Evolutionary conservation across 2,113 vertebrate genomes (phyloP), one percentile per base, ranked within the genome.

Genomic region (Alligator sinensis): DNA sequence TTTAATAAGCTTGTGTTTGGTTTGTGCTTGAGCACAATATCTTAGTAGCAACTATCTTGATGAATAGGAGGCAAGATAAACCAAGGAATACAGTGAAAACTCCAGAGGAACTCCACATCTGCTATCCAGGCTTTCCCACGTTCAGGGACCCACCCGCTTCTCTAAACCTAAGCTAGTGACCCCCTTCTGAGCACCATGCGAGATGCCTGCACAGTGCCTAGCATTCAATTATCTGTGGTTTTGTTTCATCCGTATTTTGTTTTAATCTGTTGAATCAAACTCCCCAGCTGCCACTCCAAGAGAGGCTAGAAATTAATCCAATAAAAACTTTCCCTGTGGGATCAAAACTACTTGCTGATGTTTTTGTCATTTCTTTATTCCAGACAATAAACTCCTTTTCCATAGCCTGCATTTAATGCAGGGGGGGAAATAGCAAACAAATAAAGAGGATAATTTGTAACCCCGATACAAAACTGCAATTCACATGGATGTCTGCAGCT

Each of bases 271-370:
- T 72, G 91, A 96, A 94, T 96, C 92, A 95, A 96, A 97, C 93
- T 92, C 90, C 92, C 96, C 96, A 96, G 91, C 95, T 96, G 96
- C 95, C 96, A 82, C 94, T 94, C 85, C 0, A 57, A 82, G 86
- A 97, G 87, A 95, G 84, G 92, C 90, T 95, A 95, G 95, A 96
- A 96, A 97, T 96, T 95, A 96, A 96, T 92, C 96, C 91, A 91
- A 95, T 90, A 88, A 96, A 95, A 96, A 96, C 86, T 88, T 90
- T 93, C 94, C 89, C 88, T 88, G 91, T 89, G 88, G 91, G 95
- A 95, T 93, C 88, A 90, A 80, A 96, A 93, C 64, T 58, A 25
- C 78, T 91, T 63, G 76, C 89, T 0, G 1, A 94, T 0, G 0
- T 77, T 88, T 79, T 93, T 6, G 55, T 34, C 0, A 80, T 87